Evolutionary conservation across 2,797 vertebrate species (phyloP), one percentile per base, ranked within the genome.

Genomic region (Eurystomus glaucurus): DNA sequence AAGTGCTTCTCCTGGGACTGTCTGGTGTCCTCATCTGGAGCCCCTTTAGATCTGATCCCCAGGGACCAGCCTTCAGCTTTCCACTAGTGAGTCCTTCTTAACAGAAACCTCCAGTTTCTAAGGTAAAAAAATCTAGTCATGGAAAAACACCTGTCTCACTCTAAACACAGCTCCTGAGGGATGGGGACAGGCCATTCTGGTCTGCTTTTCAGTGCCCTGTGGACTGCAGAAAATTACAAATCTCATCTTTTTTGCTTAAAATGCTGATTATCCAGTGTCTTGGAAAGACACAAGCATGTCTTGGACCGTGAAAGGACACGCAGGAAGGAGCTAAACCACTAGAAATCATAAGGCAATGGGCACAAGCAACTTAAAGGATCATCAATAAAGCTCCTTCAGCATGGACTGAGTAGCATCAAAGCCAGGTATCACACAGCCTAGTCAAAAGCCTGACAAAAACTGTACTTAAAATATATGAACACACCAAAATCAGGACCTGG

Each of bases 211-310:
- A 77, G 84, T 68, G 51, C 68, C 65, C 68, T 46, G 31, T 50
- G 78, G 55, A 66, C 78, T 31, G 33, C 35, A 84, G 57, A 90
- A 91, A 95, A 95, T 90, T 35, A 81, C 41, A 74, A 43, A 77
- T 75, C 55, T 91, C 41, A 1, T 74, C 1, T 79, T 72, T 84
- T 87, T 76, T 89, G n/a, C 85, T 61, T 83, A 91, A 85, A 95
- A 71, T 75, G 33, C 26, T 74, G 43, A 68, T 95, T 90, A 70
- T 35, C 41, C 31, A 52, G 18, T 41, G 26, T 62, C 88, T 37
- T 37, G 37, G 37, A 37, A 37, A 85, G 92, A 92, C n/a, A 74
- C 14, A 65, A 82, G 35, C 25, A 14, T 10, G 29, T 52, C 35
- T 82, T 46, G 85, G 20, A 51, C 60, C 2, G 4, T 91, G 85